Conservation (phyloP, 1,140 invertebrate genomes). For the Aphelinus atriplicis region DNA sequence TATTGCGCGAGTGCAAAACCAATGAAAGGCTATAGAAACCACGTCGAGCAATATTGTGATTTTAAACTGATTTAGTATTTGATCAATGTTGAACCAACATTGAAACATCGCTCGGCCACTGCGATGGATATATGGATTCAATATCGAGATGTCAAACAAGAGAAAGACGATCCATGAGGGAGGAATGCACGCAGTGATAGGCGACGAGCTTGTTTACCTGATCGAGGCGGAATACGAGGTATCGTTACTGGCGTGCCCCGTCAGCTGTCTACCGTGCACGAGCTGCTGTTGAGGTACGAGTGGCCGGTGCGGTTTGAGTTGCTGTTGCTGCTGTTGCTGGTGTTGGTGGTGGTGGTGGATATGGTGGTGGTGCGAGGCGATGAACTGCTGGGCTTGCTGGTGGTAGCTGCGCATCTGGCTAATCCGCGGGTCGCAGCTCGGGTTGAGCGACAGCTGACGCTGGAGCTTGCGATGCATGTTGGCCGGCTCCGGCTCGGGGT, state of each 20-base stretch:
- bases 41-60: no score
- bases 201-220: conserved; percentile 45
- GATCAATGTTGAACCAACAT: no score
- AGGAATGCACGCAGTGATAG: no score
- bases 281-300: no score
- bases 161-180: no score
- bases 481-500: conserved; percentile 61
- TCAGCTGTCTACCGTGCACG: conserved; percentile 53
- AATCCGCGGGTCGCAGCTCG: conserved; percentile 78
- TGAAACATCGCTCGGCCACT: no score
- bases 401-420: conserved; percentile 64
- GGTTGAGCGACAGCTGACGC: conserved; percentile 84
- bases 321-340: conserved; percentile 51
- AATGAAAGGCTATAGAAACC: no score
- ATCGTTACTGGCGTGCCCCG: conserved; percentile 58
- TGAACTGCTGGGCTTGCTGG: conserved; percentile 45
- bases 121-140: no score
- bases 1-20: no score
- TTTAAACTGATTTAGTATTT: no score
- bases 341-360: conserved; percentile 45
- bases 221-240: conserved; percentile 54
- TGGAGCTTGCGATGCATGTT: conserved; percentile 84
- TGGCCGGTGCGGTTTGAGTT: conserved; percentile 26
- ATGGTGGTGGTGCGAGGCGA: conserved; percentile 23
- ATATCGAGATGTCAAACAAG: no score